Conservation (phyloP, 2,797 vertebrate genomes). For the Macroramphosus scolopax region DNA sequence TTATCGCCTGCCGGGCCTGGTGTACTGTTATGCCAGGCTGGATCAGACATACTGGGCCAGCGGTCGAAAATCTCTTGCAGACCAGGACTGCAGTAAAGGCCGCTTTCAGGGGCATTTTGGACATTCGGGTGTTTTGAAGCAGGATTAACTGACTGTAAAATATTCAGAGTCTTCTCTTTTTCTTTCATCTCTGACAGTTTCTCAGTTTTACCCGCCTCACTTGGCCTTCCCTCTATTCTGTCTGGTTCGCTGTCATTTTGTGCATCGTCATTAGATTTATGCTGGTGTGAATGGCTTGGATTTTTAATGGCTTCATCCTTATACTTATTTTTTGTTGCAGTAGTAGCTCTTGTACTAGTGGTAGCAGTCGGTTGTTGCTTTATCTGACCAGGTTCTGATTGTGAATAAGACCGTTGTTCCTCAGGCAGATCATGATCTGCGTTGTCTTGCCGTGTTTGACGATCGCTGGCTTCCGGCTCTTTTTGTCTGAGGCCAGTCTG, state of each 20-base stretch:
- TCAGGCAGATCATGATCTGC: not conserved
- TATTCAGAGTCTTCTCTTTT: too few relatives aligned
- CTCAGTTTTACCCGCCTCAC: too few relatives aligned
- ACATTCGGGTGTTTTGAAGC: constrained; percentile 16
- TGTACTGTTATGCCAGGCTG: constrained; percentile 41
- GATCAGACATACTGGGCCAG: constrained; percentile 81
- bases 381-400: constrained; percentile 6
- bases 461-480: not conserved
- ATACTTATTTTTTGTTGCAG: constrained; percentile 7
- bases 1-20: constrained; percentile 2
- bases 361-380: constrained; percentile 10
- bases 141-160: constrained; percentile 20
- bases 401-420: constrained; percentile 8
- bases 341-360: not conserved
- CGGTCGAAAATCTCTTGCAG: constrained; percentile 88
- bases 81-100: constrained; percentile 83
- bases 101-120: constrained; percentile 50
- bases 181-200: too few relatives aligned
- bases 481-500: constrained; percentile 33
- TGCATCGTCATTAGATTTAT: too few relatives aligned
- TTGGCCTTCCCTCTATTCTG: too few relatives aligned
- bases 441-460: constrained; percentile 7
- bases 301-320: too few relatives aligned
- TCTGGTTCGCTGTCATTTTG: too few relatives aligned
- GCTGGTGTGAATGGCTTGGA: too few relatives aligned